Base-by-base conservation (phyloP, 2,888 invertebrate genomes). In the Eulithis testata region DNA sequence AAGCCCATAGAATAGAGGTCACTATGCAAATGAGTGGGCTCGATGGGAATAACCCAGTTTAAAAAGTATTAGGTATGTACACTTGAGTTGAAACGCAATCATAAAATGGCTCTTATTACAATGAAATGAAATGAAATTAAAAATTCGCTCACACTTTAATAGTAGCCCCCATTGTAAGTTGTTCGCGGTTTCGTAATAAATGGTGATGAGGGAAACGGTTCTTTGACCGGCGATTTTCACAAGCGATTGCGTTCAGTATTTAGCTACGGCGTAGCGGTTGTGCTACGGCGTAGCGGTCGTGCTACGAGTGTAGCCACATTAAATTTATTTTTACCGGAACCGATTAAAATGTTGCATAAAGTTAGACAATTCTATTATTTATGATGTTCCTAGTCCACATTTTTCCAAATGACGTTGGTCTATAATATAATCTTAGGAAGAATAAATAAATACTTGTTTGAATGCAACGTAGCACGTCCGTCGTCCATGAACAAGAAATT, bases 121-220 rank as follows among this genome's bases (percentile, higher is more conserved):
- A 21, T n/a, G n/a, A n/a, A n/a, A n/a, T n/a, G n/a, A n/a, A n/a
- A n/a, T n/a, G n/a, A n/a, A n/a, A n/a, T n/a, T n/a, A n/a, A n/a
- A 51, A 61, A 65, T 56, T 50, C 21, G 37, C 27, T 50, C 11
- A 11, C 51, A 47, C 56, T 62, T 68, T 62, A 61, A 56, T 52
- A 51, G 65, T 68, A 68, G 63, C 54, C 61, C 63, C 50, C 58
- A 52, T 60, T 67, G 65, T 68, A 73, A 73, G 69, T 72, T 68
- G 70, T 65, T 66, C 60, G 69, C 55, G 73, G 73, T 70, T 73
- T 68, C 53, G 69, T 73, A 73, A 73, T 73, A 69, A 70, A 73
- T 73, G 69, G 63, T 73, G 73, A 73, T 69, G 73, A 71, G 69
- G 65, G 66, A 69, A 63, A 67, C 60, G 63, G 66, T 68, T 66